phyloP scores from a whole-genome alignment of 2,113 vertebrate genomes.

The Rousettus leschenaultii region DNA sequence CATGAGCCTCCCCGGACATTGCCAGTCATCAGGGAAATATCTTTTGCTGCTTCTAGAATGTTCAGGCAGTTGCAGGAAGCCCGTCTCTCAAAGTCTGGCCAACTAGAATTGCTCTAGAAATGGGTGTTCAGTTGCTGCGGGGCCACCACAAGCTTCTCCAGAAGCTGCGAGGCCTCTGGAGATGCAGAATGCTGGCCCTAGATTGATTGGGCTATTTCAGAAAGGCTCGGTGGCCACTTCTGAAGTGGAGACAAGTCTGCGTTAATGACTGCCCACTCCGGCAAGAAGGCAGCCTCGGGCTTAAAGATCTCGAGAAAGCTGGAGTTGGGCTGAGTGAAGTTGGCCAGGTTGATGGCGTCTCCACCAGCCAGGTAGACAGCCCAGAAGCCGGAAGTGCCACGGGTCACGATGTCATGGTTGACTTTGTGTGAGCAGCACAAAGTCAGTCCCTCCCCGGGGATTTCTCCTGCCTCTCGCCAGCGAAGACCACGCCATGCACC shows the following conservation, averaged over 20 bases:
- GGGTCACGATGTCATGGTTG: constrained; percentile 80
- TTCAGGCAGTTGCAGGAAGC: not conserved
- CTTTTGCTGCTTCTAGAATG: not conserved
- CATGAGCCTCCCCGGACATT: not conserved
- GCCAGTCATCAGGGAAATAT: not conserved
- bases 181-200: fast-evolving
- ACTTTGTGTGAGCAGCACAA: constrained; percentile 72
- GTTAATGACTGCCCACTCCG: constrained; percentile 76
- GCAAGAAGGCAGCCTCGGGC: constrained; percentile 69
- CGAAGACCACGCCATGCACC: constrained; percentile 75
- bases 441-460: constrained; percentile 57
- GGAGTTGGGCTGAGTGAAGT: constrained; percentile 75
- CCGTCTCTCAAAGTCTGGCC: not conserved
- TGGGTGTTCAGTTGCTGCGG: too few relatives aligned
- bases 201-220: not conserved
- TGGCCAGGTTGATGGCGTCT: constrained; percentile 75
- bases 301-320: constrained; percentile 72
- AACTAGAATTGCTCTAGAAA: not conserved
- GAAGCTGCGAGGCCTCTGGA: not conserved
- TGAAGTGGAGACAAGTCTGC: constrained; percentile 70
- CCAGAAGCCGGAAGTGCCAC: constrained; percentile 81
- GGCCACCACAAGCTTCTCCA: not conserved
- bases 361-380: constrained; percentile 74
- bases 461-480: constrained; percentile 61
- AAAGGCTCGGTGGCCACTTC: not conserved